A percentile compares a stretch with the other conserved stretches of the same genome.
Conservation (phyloP, 2,113 vertebrate species). For the Poecile atricapillus region DNA sequence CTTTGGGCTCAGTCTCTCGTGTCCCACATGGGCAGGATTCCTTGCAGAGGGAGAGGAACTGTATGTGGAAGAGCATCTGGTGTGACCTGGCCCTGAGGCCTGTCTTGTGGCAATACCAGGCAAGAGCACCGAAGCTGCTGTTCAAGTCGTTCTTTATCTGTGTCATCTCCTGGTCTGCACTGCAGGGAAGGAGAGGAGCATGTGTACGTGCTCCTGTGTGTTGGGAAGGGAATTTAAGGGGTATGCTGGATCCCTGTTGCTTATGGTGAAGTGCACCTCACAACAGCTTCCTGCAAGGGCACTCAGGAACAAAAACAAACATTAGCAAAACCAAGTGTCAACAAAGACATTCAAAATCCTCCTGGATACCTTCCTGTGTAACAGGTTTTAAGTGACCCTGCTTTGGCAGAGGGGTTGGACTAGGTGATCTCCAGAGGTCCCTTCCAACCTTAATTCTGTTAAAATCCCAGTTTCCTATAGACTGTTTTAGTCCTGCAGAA, state of each 20-base stretch:
- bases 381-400: neutral
- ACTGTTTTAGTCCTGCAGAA: neutral
- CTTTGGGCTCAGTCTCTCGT: neutral
- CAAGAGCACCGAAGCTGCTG: neutral
- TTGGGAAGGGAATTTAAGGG: neutral
- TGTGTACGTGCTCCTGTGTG: neutral
- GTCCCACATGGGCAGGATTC: neutral
- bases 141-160: neutral
- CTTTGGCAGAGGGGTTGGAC: neutral
- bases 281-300: neutral
- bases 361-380: neutral
- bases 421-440: neutral
- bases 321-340: neutral
- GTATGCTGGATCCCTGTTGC: neutral
- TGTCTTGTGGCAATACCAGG: neutral
- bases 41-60: neutral
- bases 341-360: neutral
- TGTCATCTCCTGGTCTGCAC: neutral
- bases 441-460: neutral
- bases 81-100: neutral
- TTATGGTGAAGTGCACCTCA: neutral
- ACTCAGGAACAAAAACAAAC: neutral
- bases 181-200: neutral
- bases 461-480: neutral
- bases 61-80: neutral